Base-by-base conservation (phyloP, 2,888 invertebrate species). In the Lochmaea crataegi region DNA sequence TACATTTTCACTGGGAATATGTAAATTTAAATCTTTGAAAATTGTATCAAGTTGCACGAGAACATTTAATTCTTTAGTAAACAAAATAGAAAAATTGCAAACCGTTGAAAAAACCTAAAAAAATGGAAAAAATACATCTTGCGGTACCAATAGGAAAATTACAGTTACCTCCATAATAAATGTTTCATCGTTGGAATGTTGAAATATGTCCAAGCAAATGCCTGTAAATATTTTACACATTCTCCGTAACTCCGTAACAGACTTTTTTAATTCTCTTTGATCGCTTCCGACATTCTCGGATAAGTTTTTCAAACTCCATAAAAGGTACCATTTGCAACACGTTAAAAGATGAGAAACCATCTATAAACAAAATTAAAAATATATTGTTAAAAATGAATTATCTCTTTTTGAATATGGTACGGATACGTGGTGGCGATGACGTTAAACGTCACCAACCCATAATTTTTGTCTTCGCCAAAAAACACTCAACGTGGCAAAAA, bases 301-400 rank as follows among this genome's bases (percentile, higher is more conserved):
- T n/a, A 75, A 14, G 26, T 64, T 66, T 56, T 61, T 66, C 58
- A 75, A 45, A 14, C 41, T 65, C 75, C 75, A 75, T 14, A 75
- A 70, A 18, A 75, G 51, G 16, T 63, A 72, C 70, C 69, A 72
- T 58, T 69, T 69, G 18, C 75, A 72, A 45, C 69, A 72, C 9
- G 11, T 42, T 18, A 72, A 16, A 38, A 75, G 72, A 58, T 67
- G 32, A 10, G 18, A 32, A 12, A 63, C 53, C 42, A 56, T 42
- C 74, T 74, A 53, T n/a, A 73, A 73, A 16, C 11, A 22, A 56
- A 22, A 56, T 22, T n/a, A n/a, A n/a, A n/a, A n/a, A n/a, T n/a
- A n/a, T n/a, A n/a, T n/a, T n/a, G n/a, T n/a, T n/a, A n/a, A n/a
- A n/a, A n/a, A n/a, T n/a, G n/a, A n/a, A n/a, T n/a, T n/a, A n/a